Evolutionary conservation across 2,888 invertebrate species (phyloP), one percentile per base, ranked within the genome.

Genomic region (Drosophila anomalipes): DNA sequence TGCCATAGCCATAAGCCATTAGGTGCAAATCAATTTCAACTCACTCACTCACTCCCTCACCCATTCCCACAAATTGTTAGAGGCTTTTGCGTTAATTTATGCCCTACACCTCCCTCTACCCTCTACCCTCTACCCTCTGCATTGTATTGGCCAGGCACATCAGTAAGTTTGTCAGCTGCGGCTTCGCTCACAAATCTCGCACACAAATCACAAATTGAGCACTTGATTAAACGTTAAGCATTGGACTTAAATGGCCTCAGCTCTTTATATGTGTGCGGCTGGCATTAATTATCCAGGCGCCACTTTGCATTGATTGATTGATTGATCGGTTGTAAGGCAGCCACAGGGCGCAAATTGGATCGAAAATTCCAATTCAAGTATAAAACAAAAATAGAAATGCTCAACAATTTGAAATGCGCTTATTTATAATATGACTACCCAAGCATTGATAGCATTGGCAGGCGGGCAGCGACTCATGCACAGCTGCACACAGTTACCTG

Each of bases 171-270:
- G 74, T 77, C 81, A 73, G 81, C 76, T 79, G 81, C 57, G 81
- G 78, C 75, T 80, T 72, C 67, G 49, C 52, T 44, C 78, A 67
- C 75, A 68, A 77, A 69, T 74, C 77, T 63, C 74, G 66, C 67
- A 70, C 74, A 77, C 74, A 81, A 81, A 80, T 81, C 78, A 76
- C 81, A 81, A 70, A 61, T 76, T 76, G 76, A 79, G 63, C 70
- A 78, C 67, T 81, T 81, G 81, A 73, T 80, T 74, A 78, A 80
- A 49, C 62, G 66, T 44, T 66, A 58, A 70, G 68, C 71, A 67
- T 81, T 64, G 54, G 75, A 67, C 74, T 83, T 79, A 73, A 74
- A 75, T 77, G 70, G 69, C 64, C 54, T 35, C 62, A 63, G 61
- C 52, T 63, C 47, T 58, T 70, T 58, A 66, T 63, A 47, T 61